Base-by-base conservation (phyloP, 2,888 invertebrate genomes). In the Pediacus dermestoides region DNA sequence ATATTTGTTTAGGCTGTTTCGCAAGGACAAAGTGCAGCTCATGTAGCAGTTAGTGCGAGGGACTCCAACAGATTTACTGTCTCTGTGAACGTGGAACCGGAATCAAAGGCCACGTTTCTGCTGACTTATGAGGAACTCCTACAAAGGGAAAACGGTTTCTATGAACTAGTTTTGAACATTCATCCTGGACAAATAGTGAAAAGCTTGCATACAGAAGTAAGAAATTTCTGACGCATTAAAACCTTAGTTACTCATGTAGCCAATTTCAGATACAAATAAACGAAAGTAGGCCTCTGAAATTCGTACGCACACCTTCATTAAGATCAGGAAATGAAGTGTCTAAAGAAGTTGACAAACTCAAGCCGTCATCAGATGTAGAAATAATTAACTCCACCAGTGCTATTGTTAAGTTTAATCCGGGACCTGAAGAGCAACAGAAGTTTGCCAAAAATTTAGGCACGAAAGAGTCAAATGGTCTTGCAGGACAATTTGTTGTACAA, bases 121-220 rank as follows among this genome's bases (percentile, higher is more conserved):
- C 63, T 84, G 48, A 81, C 78, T 0, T 87, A 87, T 61, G 82
- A 85, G 57, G 82, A 85, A 64, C 54, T 85, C 23, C 63, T 85
- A 30, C 66, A 74, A 8, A 71, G 83, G 2, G 73, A 75, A 37
- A 72, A 78, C 42, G 77, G 79, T 2, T 71, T 74, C 2, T 85
- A 85, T 68, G 78, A 82, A 54, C 77, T 80, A 53, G 74, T 76
- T n/a, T 71, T 83, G 37, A 80, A 82, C 61, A 66, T 84, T 30
- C 77, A 80, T 57, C 82, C 82, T 0, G 79, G 81, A 21, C 74
- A 77, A 46, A 51, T 76, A 2, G 80, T 84, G 15, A 74, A 76
- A 23, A 74, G 79, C 50, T 69, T 83, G 32, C 69, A 72, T 8
- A 37, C 37, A 13, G 15, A 39, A 34, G 46, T 45, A 40, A 46